phyloP scores from a whole-genome alignment of 2,797 vertebrate genomes.

The Tiaroga cobitis region DNA sequence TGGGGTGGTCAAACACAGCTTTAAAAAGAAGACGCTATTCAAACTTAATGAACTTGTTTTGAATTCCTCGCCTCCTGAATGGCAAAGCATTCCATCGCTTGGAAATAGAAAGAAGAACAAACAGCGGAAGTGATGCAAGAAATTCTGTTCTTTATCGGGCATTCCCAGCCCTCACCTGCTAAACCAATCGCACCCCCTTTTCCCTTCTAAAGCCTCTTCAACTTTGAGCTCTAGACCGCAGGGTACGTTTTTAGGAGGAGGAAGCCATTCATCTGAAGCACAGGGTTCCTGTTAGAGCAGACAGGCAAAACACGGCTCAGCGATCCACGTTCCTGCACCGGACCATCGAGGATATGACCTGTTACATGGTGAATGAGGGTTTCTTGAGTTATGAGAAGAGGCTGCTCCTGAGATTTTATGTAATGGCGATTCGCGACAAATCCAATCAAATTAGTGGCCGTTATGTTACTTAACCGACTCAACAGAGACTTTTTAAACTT shows the following conservation, averaged over 20 bases:
- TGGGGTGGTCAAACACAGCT: slow-evolving; percentile 56
- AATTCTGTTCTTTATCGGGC: slow-evolving; percentile 61
- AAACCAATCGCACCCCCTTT: slow-evolving; percentile 56
- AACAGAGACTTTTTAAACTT: not conserved
- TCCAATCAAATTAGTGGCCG: not conserved
- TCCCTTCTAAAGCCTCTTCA: slow-evolving; percentile 17
- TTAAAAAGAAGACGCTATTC: slow-evolving; percentile 53
- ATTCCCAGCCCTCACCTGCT: slow-evolving; percentile 63
- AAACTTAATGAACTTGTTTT: slow-evolving; percentile 62
- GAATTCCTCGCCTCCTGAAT: slow-evolving; percentile 57
- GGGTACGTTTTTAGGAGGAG: slow-evolving; percentile 33
- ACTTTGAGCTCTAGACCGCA: slow-evolving; percentile 4
- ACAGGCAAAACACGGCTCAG: not conserved
- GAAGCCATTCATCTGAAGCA: slow-evolving; percentile 47
- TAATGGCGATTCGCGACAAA: not conserved
- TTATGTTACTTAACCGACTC: not conserved
- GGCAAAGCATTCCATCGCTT: slow-evolving; percentile 54
- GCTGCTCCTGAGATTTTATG: not conserved
- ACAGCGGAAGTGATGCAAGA: slow-evolving; percentile 63
- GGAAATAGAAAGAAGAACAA: slow-evolving; percentile 65
- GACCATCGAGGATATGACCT: slow-evolving; percentile 14
- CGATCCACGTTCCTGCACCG: not conserved
- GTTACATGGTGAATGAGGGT: not conserved
- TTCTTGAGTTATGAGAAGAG: slow-evolving; percentile 7
- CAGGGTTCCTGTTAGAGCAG: slow-evolving; percentile 19